Base-by-base conservation (phyloP, 2,113 vertebrate genomes). In the Chrysochloris asiatica region DNA sequence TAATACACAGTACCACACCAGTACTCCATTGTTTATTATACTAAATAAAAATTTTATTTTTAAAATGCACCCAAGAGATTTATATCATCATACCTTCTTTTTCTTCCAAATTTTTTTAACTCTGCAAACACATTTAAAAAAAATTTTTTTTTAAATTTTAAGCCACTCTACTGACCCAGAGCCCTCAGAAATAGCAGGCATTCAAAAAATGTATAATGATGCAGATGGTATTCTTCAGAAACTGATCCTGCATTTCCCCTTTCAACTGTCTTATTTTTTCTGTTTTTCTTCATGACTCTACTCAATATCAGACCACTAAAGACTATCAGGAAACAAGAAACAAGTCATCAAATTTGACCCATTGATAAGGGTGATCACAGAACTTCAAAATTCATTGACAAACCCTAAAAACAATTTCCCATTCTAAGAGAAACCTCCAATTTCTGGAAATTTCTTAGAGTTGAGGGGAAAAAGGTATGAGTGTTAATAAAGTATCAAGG, bases 391-490 rank as follows among this genome's bases (percentile, higher is more conserved):
- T 67, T 87, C 30, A 38, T 19, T 63, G 59, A 72, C 16, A 89
- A 91, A 63, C 54, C 8, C 50, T 77, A 47, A 76, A 77, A 83
- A 54, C 52, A 65, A 89, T 82, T 78, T 87, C 85, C n/a, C 4
- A 56, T 7, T 87, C 13, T 36, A 67, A 67, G 54, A 87, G 30
- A 80, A 76, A 72, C n/a, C 73, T 59, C 19, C 76, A 30, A 67
- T 84, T 16, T 6, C 1, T 83, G 48, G 91, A 71, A 72, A n/a
- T 45, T 81, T 87, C 52, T 54, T 41, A 12, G 13, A 45, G 52
- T 36, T 78, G 86, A 69, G 43, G 8, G 69, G n/a, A 52, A 72
- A 28, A 28, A 91, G 28, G 0, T 41, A 19, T 45, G n/a, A 36
- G 7, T 14, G 8, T 71, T 75, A 63, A 24, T 36, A 43, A 36